Percentiles rank a stretch among this genome's conserved stretches.
These are phyloP conservation scores for Endotricha flammealis DNA, from an alignment of 2,888 invertebrate genomes.

Conservation along the genomic window DNA sequence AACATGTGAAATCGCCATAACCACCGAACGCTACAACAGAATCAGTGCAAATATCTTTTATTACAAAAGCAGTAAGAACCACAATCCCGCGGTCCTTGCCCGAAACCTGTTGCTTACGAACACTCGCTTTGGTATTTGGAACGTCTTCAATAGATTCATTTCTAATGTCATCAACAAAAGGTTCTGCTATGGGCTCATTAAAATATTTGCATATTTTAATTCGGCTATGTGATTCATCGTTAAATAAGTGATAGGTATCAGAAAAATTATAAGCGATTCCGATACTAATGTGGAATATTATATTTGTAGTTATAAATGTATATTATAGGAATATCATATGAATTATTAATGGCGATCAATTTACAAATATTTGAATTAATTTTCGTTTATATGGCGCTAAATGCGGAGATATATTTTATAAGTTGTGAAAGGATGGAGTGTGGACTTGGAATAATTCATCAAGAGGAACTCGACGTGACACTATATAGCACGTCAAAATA, in stretches of 20 bases:
- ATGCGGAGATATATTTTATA: constrained; percentile 10
- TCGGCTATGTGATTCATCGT: constrained; percentile 23
- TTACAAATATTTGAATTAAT: constrained; percentile 13
- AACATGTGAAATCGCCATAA: constrained; percentile 22
- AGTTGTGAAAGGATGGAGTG: constrained; percentile 10
- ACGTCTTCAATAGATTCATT: constrained; percentile 32
- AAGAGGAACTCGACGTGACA: constrained; percentile 46
- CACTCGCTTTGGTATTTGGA: constrained; percentile 25
- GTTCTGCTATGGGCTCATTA: constrained; percentile 35
- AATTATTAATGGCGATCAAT: constrained; percentile 12
- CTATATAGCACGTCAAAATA: constrained; percentile 68
- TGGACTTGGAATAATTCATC: constrained; percentile 48
- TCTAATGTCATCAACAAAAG: constrained; percentile 44
- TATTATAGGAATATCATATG: constrained; percentile 8
- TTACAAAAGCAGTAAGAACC: constrained; percentile 16
- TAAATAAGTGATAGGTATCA: constrained; percentile 19
- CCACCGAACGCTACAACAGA: constrained; percentile 11
- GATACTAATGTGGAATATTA: constrained; percentile 7
- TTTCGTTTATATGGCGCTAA: constrained; percentile 11
- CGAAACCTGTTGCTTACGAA: constrained; percentile 38
- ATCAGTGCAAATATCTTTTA: constrained; percentile 21
- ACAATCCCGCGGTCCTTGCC: constrained; percentile 8
- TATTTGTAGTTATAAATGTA: constrained; percentile 3
- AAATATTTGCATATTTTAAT: constrained; percentile 37
- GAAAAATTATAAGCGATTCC: constrained; percentile 17